phyloP scores from a whole-genome alignment of 2,888 invertebrate species.

The Laspeyria flexula region DNA sequence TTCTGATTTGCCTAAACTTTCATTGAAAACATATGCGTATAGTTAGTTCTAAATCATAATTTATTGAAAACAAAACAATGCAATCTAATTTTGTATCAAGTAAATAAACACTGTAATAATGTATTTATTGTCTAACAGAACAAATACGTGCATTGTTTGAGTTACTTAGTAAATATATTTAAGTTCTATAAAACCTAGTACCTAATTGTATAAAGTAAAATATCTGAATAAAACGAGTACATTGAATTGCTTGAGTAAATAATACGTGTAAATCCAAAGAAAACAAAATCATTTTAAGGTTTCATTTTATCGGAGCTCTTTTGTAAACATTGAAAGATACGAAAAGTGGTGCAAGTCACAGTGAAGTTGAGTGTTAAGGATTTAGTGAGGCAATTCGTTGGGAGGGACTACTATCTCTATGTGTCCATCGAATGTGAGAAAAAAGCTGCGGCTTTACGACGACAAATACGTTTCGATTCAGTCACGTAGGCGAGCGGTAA shows the following conservation, averaged over 20 bases:
- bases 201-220: not conserved
- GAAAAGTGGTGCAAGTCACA: constrained; percentile 64
- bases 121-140: too few relatives aligned
- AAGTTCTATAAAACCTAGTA: too few relatives aligned
- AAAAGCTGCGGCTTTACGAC: constrained; percentile 78
- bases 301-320: constrained; percentile 39
- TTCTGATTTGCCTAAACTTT: too few relatives aligned
- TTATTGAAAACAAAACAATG: too few relatives aligned
- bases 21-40: too few relatives aligned
- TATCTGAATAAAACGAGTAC: not conserved
- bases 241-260: not conserved
- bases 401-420: constrained; percentile 80
- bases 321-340: constrained; percentile 54
- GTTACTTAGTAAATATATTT: too few relatives aligned
- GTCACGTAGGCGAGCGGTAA: constrained; percentile 79
- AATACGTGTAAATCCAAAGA: constrained; percentile 27
- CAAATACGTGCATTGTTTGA: too few relatives aligned
- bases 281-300: constrained; percentile 30
- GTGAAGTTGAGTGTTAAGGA: constrained; percentile 78
- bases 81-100: too few relatives aligned
- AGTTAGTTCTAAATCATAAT: too few relatives aligned
- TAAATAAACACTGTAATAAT: too few relatives aligned
- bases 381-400: constrained; percentile 73
- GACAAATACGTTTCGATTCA: constrained; percentile 83
- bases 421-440: constrained; percentile 79